Conservation (phyloP, 2,888 invertebrate species). For the Eristalis pertinax region DNA sequence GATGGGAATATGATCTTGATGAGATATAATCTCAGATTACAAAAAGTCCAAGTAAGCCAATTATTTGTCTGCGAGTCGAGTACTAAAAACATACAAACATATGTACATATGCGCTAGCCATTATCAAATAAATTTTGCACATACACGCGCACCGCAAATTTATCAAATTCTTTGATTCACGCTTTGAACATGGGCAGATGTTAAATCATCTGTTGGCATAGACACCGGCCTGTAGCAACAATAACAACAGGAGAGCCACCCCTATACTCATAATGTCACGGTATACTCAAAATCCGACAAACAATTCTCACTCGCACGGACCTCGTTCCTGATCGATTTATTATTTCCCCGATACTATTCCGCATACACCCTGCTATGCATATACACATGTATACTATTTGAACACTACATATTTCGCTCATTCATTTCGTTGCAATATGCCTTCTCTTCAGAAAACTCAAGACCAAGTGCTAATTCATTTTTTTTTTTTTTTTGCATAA, state of each 20-base stretch:
- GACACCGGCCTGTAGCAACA: slow-evolving; percentile 56
- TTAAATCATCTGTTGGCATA: slow-evolving; percentile 62
- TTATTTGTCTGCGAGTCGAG: too few relatives aligned
- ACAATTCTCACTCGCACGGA: slow-evolving; percentile 15
- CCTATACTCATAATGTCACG: slow-evolving; percentile 50
- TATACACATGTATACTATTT: not conserved
- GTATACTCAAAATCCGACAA: slow-evolving; percentile 44
- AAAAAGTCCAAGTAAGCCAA: too few relatives aligned
- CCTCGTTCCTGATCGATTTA: slow-evolving; percentile 56
- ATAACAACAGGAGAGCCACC: slow-evolving; percentile 60
- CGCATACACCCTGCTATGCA: not conserved
- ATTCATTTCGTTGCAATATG: slow-evolving; percentile 40
- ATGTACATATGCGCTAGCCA: not conserved
- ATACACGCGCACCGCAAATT: not conserved
- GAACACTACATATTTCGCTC: not conserved
- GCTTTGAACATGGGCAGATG: slow-evolving; percentile 51
- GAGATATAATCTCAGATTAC: too few relatives aligned
- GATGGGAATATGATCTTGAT: too few relatives aligned
- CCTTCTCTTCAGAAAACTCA: slow-evolving; percentile 31
- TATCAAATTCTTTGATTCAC: slow-evolving; percentile 42
- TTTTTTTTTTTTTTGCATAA: slow-evolving; percentile 47
- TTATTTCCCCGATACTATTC: slow-evolving; percentile 26
- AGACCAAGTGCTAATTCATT: slow-evolving; percentile 60
- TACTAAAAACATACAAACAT: not conserved
- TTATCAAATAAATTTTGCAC: not conserved